Conservation (phyloP, 1,140 invertebrate genomes). For the Caenorhabditis briggsae region DNA sequence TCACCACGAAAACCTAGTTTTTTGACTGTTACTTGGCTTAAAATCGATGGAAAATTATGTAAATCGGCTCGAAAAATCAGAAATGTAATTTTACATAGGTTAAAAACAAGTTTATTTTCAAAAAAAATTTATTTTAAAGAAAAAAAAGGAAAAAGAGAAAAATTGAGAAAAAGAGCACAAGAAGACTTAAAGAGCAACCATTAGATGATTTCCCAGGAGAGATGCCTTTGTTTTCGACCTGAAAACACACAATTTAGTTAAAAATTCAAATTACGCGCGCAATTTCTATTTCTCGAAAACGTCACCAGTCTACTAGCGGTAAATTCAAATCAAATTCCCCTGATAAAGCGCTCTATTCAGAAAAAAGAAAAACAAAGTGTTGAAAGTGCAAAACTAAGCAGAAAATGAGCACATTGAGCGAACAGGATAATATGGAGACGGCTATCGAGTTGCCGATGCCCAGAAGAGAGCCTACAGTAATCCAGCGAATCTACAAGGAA, state of each 20-base stretch:
- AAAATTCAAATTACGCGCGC: background rate
- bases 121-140: too few species aligned
- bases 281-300: background rate
- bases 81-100: too few species aligned
- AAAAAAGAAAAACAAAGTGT: too few species aligned
- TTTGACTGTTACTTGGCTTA: too few species aligned
- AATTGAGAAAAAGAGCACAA: background rate
- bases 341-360: background rate
- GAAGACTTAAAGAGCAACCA: background rate
- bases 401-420: background rate
- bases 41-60: too few species aligned
- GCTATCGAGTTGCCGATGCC: background rate
- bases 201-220: slow-evolving; percentile 5
- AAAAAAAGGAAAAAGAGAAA: background rate
- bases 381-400: background rate
- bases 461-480: background rate
- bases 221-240: background rate
- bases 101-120: too few species aligned
- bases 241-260: too few species aligned
- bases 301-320: background rate
- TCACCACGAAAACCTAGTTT: too few species aligned
- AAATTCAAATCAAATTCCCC: background rate
- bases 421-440: slow-evolving; percentile 3
- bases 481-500: background rate
- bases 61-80: too few species aligned